Conservation (phyloP, 2,113 vertebrate genomes). For the Furnarius figulus region DNA sequence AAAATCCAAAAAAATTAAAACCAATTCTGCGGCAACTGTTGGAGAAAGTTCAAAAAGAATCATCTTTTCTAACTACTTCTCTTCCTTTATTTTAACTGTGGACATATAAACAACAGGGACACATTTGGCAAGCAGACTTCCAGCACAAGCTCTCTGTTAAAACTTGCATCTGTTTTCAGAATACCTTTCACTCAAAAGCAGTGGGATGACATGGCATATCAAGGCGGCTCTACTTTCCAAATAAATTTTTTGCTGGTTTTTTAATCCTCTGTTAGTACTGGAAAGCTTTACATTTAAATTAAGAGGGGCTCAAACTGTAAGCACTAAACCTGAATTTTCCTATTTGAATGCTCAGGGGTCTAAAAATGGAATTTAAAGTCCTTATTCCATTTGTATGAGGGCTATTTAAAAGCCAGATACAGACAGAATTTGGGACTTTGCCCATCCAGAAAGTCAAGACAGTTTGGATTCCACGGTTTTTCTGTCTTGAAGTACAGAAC, state of each 20-base stretch:
- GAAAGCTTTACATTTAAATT: not conserved
- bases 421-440: not conserved
- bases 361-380: not conserved
- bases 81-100: constrained; percentile 2
- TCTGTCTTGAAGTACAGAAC: not conserved
- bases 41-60: constrained; percentile 36
- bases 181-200: constrained; percentile 14
- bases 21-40: not conserved
- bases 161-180: constrained; percentile 47
- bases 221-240: constrained; percentile 27
- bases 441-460: not conserved
- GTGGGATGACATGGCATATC: constrained; percentile 12
- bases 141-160: not conserved
- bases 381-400: not conserved
- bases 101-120: not conserved
- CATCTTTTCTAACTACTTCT: not conserved
- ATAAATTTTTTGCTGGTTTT: constrained; percentile 17
- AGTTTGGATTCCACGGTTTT: not conserved
- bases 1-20: not conserved
- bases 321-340: not conserved
- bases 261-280: not conserved
- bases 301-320: not conserved
- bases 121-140: constrained; percentile 60
- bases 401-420: not conserved
- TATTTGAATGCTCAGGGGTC: not conserved